phyloP scores from a whole-genome alignment of 1,140 invertebrate genomes.

The Heliconius eleuchia region DNA sequence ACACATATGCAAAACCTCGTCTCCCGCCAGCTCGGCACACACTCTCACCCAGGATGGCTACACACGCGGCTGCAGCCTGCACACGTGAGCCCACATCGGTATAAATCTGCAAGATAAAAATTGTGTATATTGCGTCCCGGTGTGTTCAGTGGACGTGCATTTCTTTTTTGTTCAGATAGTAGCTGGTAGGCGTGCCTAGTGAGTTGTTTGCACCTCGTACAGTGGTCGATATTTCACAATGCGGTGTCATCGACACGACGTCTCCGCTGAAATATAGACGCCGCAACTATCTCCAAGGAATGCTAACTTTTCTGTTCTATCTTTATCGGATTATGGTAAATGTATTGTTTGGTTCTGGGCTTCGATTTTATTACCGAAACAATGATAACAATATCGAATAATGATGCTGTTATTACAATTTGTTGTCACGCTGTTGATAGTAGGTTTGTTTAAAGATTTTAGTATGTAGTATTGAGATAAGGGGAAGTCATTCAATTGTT shows the following conservation, averaged over 20 bases:
- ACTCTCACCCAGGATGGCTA: conserved; percentile 53
- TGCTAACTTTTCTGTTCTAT: conserved; percentile 57
- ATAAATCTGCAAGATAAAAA: conserved; percentile 80
- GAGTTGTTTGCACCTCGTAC: conserved; percentile 78
- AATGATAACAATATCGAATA: conserved; percentile 16
- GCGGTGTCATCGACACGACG: conserved; percentile 70
- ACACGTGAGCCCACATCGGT: conserved; percentile 49
- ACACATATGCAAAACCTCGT: conserved; percentile 81
- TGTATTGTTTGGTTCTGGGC: conserved; percentile 36
- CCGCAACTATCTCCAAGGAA: conserved; percentile 53
- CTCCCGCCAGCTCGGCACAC: conserved; percentile 44
- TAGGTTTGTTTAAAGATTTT: neutral
- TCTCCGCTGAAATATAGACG: conserved; percentile 63
- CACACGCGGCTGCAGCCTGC: conserved; percentile 47
- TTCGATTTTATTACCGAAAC: conserved; percentile 34
- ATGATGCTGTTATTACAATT: neutral
- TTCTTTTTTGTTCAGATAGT: conserved; percentile 72
- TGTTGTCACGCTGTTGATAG: neutral
- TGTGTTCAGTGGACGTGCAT: conserved; percentile 53
- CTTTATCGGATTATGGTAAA: conserved; percentile 43
- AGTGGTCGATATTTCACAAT: conserved; percentile 77
- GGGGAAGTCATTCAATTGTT: neutral
- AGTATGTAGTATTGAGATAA: neutral
- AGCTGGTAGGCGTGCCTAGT: conserved; percentile 75
- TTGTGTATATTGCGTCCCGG: conserved; percentile 70